Evolutionary conservation across 1,140 invertebrate genomes (phyloP).

Genomic region (Drosophila ananassae): DNA sequence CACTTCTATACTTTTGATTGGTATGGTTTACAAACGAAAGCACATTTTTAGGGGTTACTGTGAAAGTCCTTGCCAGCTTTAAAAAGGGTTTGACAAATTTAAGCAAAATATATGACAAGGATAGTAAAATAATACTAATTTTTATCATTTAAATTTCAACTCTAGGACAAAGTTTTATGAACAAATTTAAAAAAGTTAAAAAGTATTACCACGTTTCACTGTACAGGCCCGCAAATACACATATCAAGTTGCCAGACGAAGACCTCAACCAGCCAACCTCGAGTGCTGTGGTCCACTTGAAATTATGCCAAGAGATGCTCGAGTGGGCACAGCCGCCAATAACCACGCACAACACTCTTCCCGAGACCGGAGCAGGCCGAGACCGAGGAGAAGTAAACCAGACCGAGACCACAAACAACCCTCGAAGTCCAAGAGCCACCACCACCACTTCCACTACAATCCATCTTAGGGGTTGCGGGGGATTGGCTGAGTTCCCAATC

Average conservation of each 20-base stretch:
- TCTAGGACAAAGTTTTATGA: neutral
- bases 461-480: slow-evolving; percentile 54
- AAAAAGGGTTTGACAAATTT: neutral
- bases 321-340: slow-evolving; percentile 50
- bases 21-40: neutral
- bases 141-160: no score
- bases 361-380: neutral
- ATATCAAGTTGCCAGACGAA: slow-evolving; percentile 41
- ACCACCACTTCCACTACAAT: slow-evolving; percentile 21
- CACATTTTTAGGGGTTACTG: neutral
- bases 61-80: neutral
- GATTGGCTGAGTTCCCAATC: slow-evolving; percentile 43
- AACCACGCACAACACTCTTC: slow-evolving; percentile 47
- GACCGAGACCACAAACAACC: slow-evolving; percentile 61
- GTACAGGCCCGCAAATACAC: slow-evolving; percentile 4
- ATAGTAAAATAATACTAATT: no score
- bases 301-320: slow-evolving; percentile 51
- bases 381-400: slow-evolving; percentile 12
- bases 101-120: no score
- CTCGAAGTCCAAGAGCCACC: slow-evolving; percentile 51
- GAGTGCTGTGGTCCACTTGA: slow-evolving; percentile 47
- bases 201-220: neutral
- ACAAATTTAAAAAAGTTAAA: no score
- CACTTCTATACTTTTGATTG: slow-evolving; percentile 26
- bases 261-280: slow-evolving; percentile 26